phyloP scores from a whole-genome alignment of 2,113 vertebrate genomes.

The Okapia johnstoni region DNA sequence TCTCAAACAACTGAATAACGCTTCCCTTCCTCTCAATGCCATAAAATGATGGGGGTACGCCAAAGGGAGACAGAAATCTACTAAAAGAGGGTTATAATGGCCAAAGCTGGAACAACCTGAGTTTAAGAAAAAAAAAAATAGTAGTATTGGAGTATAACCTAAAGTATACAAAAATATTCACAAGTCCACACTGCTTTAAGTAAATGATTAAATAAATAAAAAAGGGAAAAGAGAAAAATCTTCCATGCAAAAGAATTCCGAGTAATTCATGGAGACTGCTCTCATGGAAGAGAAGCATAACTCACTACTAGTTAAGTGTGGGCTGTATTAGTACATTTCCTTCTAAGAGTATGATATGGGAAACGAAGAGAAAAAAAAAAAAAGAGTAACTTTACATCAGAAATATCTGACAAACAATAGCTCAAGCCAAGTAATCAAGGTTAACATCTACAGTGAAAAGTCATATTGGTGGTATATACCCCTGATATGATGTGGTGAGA shows the following conservation, averaged over 20 bases:
- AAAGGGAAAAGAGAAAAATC: neutral
- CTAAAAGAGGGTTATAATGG: neutral
- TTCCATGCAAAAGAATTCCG: constrained; percentile 13
- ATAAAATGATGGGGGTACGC: neutral
- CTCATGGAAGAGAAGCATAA: neutral
- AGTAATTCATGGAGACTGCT: neutral
- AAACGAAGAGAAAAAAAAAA: neutral
- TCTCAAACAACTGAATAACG: neutral
- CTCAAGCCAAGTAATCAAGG: neutral
- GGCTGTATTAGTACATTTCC: neutral
- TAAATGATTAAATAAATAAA: constrained; percentile 6
- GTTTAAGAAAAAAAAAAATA: neutral
- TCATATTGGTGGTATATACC: neutral
- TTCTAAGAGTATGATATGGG: neutral
- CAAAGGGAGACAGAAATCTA: neutral
- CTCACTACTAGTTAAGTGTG: neutral
- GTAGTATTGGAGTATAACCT: neutral
- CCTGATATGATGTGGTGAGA: neutral
- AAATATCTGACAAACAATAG: neutral
- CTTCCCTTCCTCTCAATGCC: no score
- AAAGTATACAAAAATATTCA: neutral
- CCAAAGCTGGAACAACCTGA: neutral
- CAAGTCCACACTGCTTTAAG: neutral
- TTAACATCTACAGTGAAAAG: neutral
- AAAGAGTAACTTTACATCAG: neutral